phyloP scores from a whole-genome alignment of 2,797 vertebrate genomes.

The Protosalanx chinensis region DNA sequence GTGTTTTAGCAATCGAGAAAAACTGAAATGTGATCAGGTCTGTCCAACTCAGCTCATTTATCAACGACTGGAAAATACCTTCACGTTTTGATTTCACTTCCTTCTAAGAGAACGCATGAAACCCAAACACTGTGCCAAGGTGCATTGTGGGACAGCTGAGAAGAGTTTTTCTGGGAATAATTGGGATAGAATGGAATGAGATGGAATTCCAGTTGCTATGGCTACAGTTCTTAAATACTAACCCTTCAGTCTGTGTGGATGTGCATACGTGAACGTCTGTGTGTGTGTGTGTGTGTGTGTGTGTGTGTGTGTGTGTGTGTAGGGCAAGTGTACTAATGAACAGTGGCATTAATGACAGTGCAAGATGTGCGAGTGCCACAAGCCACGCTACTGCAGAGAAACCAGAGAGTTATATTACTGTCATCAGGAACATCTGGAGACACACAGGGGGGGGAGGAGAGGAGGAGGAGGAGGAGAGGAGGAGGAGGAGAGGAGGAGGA shows the following conservation, averaged over 20 bases:
- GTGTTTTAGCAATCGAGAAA: no score
- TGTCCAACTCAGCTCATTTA: no score
- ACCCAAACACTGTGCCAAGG: slow-evolving; percentile 11
- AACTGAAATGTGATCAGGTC: no score
- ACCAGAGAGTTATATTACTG: no score
- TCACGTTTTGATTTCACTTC: no score
- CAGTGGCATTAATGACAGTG: slow-evolving; percentile 55
- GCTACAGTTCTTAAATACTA: slow-evolving; percentile 42
- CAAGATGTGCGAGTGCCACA: slow-evolving; percentile 43
- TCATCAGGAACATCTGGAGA: not conserved
- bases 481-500: no score
- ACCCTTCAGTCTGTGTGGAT: slow-evolving; percentile 33
- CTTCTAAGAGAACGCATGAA: not conserved
- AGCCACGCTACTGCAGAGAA: not conserved
- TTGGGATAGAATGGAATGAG: slow-evolving; percentile 6
- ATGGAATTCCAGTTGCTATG: slow-evolving; percentile 45
- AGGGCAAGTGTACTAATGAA: slow-evolving; percentile 46
- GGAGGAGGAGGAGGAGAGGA: no score
- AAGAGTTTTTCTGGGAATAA: slow-evolving; percentile 27
- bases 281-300: not conserved
- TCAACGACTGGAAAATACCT: no score
- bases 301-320: slow-evolving; percentile 35
- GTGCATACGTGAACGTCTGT: not conserved
- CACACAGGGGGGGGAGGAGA: not conserved
- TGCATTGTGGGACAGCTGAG: slow-evolving; percentile 19